phyloP scores from a whole-genome alignment of 2,113 vertebrate genomes.

The Pedionomus torquatus region DNA sequence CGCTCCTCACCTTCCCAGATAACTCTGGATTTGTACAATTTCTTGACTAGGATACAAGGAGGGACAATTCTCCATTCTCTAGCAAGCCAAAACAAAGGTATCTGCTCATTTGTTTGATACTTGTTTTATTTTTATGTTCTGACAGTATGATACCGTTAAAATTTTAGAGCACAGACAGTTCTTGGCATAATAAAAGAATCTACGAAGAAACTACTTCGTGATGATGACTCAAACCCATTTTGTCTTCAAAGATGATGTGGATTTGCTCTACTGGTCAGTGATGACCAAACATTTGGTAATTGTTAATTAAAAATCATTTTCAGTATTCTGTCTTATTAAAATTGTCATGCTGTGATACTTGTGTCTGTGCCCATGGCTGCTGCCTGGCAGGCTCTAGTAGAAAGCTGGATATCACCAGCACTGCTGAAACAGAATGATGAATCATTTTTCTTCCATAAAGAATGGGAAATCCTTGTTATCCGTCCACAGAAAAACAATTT shows the following conservation, averaged over 20 bases:
- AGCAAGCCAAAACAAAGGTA: background rate
- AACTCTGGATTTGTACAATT: background rate
- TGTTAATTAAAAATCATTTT: background rate
- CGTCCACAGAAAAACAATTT: background rate
- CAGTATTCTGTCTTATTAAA: background rate
- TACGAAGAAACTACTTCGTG: background rate
- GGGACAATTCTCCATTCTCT: background rate
- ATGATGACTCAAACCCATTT: background rate
- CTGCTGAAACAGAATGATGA: background rate
- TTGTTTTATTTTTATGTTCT: background rate
- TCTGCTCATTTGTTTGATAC: background rate
- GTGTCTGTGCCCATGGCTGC: background rate
- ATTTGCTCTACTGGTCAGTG: background rate
- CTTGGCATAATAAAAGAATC: background rate
- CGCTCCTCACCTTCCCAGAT: background rate
- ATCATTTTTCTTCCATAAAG: background rate
- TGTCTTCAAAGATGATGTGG: background rate
- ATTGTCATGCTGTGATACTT: background rate
- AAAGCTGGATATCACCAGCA: background rate
- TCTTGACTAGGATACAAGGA: background rate
- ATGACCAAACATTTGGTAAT: background rate
- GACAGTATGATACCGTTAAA: background rate
- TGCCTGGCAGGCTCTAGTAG: background rate
- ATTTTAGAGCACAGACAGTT: background rate
- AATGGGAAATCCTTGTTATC: background rate